Base-by-base conservation (phyloP, 1,140 invertebrate genomes). In the Leptopilina boulardi region DNA sequence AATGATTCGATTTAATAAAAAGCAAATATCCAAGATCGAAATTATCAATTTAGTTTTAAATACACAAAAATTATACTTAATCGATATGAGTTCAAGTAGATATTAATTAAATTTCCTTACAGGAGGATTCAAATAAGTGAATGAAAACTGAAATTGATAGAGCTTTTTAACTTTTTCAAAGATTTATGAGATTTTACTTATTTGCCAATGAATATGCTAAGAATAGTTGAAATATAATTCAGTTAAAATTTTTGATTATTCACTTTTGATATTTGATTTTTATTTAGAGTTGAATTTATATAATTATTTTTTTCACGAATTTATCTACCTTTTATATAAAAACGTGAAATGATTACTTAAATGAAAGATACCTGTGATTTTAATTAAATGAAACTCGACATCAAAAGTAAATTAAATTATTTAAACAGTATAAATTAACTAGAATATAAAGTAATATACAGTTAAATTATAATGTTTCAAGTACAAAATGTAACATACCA, bases 171-270 rank as follows among this genome's bases (percentile, higher is more conserved):
- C 59, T 77, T 59, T 70, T 73, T 1, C 44, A 11, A 71, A 73
- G 30, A 77, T 77, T 79, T 71, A 75, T 79, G 71, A 47, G 70
- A 81, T 77, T 79, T 81, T 81, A 81, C 79, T 81, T 56, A 73
- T 76, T 77, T 54, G 41, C 38, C 21, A 30, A 56, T 73, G 71
- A 75, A 77, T 34, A 34, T 74, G 76, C 30, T 82, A 42, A 70
- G 79, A 80, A 83, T 83, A 82, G 80, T 83, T 85, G 79, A 82
- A 83, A 82, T 76, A 79, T 78, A 79, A 80, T 77, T 80, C 74
- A 34, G 70, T 42, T 42, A 13, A 1, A 42, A 47, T n/a, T 3
- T n/a, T n/a, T 47, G 44, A 47, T 47, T 47, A 34, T 34, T 34
- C 30, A 34, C 15, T 44, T 44, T 11, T 44, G n/a, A n/a, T n/a